These are phyloP conservation scores for Entosphenus tridentatus DNA, from an alignment of 2,113 vertebrate species.

Conservation along the genomic window DNA sequence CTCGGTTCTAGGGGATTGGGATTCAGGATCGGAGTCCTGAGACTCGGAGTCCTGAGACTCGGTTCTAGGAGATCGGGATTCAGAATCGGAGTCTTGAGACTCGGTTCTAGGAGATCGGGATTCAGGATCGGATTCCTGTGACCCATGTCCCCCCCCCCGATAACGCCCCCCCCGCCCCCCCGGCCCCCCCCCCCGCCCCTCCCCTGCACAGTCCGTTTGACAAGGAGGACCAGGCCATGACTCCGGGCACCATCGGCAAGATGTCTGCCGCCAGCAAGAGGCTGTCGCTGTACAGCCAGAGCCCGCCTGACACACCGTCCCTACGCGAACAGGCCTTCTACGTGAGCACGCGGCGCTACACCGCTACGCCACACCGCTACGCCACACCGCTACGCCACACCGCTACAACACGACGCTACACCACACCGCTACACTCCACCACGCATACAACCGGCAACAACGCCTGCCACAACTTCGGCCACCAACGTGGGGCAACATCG, in stretches of 20 bases:
- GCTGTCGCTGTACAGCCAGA: constrained; percentile 75
- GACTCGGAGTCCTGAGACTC: too few relatives aligned
- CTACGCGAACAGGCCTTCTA: constrained; percentile 91
- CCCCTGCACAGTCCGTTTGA: constrained; percentile 54
- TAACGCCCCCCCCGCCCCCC: too few relatives aligned
- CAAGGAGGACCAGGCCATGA: constrained; percentile 58
- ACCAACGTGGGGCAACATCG: too few relatives aligned
- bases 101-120: too few relatives aligned
- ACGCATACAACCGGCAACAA: too few relatives aligned
- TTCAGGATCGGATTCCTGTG: too few relatives aligned
- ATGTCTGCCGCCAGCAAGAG: constrained; percentile 60
- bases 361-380: not conserved
- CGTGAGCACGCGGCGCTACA: constrained; percentile 30
- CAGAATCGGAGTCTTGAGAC: too few relatives aligned
- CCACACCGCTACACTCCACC: not conserved
- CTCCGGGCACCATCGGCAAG: constrained; percentile 54
- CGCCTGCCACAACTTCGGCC: too few relatives aligned
- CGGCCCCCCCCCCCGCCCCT: not conserved
- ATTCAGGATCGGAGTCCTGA: too few relatives aligned
- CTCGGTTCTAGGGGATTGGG: too few relatives aligned
- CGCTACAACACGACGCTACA: not conserved
- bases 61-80: too few relatives aligned
- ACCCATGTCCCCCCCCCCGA: too few relatives aligned
- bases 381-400: not conserved
- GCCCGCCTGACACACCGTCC: constrained; percentile 63